Base-by-base conservation (phyloP, 2,888 invertebrate genomes). In the Halictus quadricinctus region DNA sequence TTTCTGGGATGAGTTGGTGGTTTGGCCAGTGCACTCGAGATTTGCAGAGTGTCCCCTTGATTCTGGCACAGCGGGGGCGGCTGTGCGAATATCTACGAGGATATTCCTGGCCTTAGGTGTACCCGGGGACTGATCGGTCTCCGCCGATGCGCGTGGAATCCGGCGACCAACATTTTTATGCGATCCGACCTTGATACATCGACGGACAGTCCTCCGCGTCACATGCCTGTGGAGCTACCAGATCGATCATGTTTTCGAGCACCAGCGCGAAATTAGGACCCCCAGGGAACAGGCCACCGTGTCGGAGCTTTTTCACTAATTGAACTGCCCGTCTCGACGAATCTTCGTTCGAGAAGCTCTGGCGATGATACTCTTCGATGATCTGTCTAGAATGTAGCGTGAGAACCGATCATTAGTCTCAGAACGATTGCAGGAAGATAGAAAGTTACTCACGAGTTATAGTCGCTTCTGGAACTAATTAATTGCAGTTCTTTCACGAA, bases 91-190 rank as follows among this genome's bases (percentile, higher is more conserved):
- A 54, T 54, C 75, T 80, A 79, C 76, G 84, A 76, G 83, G 88
- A 90, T 91, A 91, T 91, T 91, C 90, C 90, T 91, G 90, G 90
- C 88, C 79, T 79, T 88, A 88, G 83, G 90, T 88, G 77, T 88
- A 91, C 90, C 90, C 90, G 91, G 90, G 88, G 81, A 88, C 85
- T 78, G 83, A 86, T 85, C 81, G 76, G 83, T 77, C 87, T 85
- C 80, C 79, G 73, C 82, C 85, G 80, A 83, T 70, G 81, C 50
- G 79, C 74, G 79, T 54, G 69, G 80, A 80, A 78, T 80, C 72
- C 21, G 78, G 58, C 85, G 82, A 41, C 72, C 75, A 72, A 64
- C 81, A 74, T 88, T 83, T 91, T 88, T 86, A 84, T 86, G 84
- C 88, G 85, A 88, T 78, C 76, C 80, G 88, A 90, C 90, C 90